Base-by-base conservation (phyloP, 2,113 vertebrate genomes). In the Colistium nudipinnis region DNA sequence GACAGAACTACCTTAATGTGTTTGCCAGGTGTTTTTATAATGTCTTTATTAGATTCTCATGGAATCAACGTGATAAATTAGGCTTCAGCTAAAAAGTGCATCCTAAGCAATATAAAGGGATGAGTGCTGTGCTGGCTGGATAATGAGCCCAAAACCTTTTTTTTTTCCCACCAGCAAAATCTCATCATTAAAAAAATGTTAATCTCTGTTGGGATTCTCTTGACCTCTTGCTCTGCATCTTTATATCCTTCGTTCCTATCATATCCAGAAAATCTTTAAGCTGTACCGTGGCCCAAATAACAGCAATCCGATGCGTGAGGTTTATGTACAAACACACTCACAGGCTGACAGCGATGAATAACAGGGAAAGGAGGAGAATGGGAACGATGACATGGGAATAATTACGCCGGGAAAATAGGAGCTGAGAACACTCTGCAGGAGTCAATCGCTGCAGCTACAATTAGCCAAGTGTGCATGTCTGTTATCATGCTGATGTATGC, bases 31-130 rank as follows among this genome's bases (percentile, higher is more conserved):
- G 67, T 75, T 57, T 75, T 57, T 53, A 41, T 52, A 47, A 39
- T 17, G 24, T 24, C 33, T 49, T 72, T n/a, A 55, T 55, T 62
- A 68, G 20, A 44, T 33, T 49, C 31, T 52, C 14, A 38, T 27
- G 19, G 20, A 72, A 9, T 69, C 4, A 62, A 17, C n/a, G 19
- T 67, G 54, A 79, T 78, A 17, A 77, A 81, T 74, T 54, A 62
- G 25, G 25, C 20, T 48, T 67, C 22, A n/a, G 8, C 41, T 53
- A 6, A 45, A 43, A 75, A 65, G 47, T 67, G 77, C 69, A 61
- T 35, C 28, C 30, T 52, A 51, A 61, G 68, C 43, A 2, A 41
- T 22, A 47, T 59, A 44, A 47, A 56, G 31, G 17, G 17, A 47
- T 62, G 22, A 20, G 51, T 56, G n/a, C n/a, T 61, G 44, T 60